Conservation (phyloP, 1,140 invertebrate species). For the Oscheius sp. region DNA sequence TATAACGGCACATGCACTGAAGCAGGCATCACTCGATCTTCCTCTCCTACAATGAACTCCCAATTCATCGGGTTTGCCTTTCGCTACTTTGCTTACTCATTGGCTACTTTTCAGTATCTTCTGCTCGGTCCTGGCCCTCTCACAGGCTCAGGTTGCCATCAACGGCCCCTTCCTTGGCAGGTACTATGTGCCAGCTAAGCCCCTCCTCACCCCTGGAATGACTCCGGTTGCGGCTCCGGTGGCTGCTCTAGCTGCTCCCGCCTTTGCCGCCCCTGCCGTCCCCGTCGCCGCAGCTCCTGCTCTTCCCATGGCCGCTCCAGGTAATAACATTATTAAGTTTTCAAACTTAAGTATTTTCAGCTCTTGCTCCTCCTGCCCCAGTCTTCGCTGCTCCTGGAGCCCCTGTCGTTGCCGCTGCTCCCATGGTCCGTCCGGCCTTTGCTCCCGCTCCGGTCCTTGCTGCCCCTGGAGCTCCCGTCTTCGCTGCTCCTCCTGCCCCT, state of each 20-base stretch:
- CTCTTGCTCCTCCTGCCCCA: constrained; percentile 23
- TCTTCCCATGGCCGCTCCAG: background rate
- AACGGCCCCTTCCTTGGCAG: constrained; percentile 28
- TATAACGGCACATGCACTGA: background rate
- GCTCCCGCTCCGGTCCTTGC: constrained; percentile 26
- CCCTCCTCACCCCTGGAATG: constrained; percentile 24
- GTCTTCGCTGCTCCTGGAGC: constrained; percentile 16
- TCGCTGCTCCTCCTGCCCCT: constrained; percentile 16
- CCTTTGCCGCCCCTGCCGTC: constrained; percentile 26
- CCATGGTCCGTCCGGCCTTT: no score
- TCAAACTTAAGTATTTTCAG: background rate
- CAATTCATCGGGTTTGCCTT: background rate
- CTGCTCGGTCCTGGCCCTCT: constrained; percentile 14
- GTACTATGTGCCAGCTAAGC: constrained; percentile 25
- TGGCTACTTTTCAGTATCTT: constrained; percentile 12
- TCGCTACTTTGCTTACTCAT: background rate
- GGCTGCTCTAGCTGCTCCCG: constrained; percentile 10
- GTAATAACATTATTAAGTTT: background rate
- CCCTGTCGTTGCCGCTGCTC: constrained; percentile 31
- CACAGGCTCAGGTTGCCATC: constrained; percentile 21
- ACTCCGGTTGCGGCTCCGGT: constrained; percentile 28
- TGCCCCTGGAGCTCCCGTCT: constrained; percentile 1
- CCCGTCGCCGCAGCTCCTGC: constrained; percentile 17
- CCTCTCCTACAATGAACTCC: background rate
- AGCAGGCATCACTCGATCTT: constrained; percentile 17